Percentiles rank a stretch among this genome's conserved stretches.
Evolutionary conservation across 2,888 invertebrate species (phyloP).

Genomic region (Hyposoter dolosus): DNA sequence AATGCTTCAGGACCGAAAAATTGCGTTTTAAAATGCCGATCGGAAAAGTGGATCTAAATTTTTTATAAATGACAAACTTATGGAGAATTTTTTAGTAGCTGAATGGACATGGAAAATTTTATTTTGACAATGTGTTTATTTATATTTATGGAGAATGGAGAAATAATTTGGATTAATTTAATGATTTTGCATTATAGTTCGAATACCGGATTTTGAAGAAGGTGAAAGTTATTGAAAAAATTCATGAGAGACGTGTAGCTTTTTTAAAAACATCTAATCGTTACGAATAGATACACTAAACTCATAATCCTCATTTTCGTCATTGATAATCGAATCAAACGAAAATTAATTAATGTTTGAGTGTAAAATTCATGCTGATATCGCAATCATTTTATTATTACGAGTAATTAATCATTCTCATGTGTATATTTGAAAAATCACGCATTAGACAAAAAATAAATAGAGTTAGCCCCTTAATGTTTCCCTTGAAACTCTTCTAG

Average conservation of each 20-base stretch:
- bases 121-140: neutral
- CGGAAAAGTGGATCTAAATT: too few relatives aligned
- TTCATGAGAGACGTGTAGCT: slow-evolving; percentile 69
- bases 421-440: slow-evolving; percentile 44
- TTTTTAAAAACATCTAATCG: slow-evolving; percentile 43
- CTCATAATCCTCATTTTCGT: slow-evolving; percentile 37
- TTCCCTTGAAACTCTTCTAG: slow-evolving; percentile 22
- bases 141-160: neutral
- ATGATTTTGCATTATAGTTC: slow-evolving; percentile 77
- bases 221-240: slow-evolving; percentile 75
- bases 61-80: too few relatives aligned
- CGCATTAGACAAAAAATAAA: slow-evolving; percentile 40
- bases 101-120: slow-evolving; percentile 7
- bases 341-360: slow-evolving; percentile 9
- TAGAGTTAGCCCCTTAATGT: slow-evolving; percentile 41
- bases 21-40: too few relatives aligned
- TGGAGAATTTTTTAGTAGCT: neutral
- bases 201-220: slow-evolving; percentile 77
- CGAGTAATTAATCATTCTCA: slow-evolving; percentile 22
- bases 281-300: slow-evolving; percentile 51
- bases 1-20: too few relatives aligned
- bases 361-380: slow-evolving; percentile 36
- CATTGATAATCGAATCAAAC: slow-evolving; percentile 9
- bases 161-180: slow-evolving; percentile 49
- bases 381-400: slow-evolving; percentile 51